A percentile compares a stretch with the other conserved stretches of the same genome.
Conservation (phyloP, 2,113 vertebrate genomes). For the Cranoglanis bouderius region DNA sequence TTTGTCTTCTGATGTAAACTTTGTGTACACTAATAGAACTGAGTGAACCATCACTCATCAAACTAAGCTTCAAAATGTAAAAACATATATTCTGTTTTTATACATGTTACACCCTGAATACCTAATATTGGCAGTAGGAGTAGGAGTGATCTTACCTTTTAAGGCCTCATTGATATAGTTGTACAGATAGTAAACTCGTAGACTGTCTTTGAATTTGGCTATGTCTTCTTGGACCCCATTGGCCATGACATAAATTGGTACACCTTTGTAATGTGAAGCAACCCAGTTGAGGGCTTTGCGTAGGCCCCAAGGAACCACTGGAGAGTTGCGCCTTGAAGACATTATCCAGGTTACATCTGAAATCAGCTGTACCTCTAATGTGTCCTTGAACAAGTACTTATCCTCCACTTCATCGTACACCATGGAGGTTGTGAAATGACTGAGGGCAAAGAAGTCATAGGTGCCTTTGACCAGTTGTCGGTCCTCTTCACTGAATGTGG, state of each 20-base stretch:
- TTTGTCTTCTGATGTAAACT: constrained; percentile 28
- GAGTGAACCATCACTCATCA: neutral
- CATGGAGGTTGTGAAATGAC: constrained; percentile 89
- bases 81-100: neutral
- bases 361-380: constrained; percentile 85
- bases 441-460: constrained; percentile 92
- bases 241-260: constrained; percentile 85
- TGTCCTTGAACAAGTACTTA: constrained; percentile 79
- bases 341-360: constrained; percentile 88
- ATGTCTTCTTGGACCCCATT: constrained; percentile 87
- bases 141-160: constrained; percentile 82
- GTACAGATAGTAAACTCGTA: constrained; percentile 87
- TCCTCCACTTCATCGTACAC: constrained; percentile 87
- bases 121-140: neutral
- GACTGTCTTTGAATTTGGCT: constrained; percentile 77
- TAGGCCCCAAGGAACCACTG: constrained; percentile 93
- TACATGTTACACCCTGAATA: neutral
- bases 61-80: neutral
- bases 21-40: neutral
- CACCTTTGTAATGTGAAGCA: constrained; percentile 76
- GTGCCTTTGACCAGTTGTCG: constrained; percentile 81
- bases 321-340: constrained; percentile 65
- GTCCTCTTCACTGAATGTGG: constrained; percentile 86
- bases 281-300: constrained; percentile 83
- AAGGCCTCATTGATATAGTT: constrained; percentile 94